Percentiles rank a stretch among this genome's conserved stretches.
Conservation (phyloP, 2,113 vertebrate genomes). For the Takifugu bimaculatus region DNA sequence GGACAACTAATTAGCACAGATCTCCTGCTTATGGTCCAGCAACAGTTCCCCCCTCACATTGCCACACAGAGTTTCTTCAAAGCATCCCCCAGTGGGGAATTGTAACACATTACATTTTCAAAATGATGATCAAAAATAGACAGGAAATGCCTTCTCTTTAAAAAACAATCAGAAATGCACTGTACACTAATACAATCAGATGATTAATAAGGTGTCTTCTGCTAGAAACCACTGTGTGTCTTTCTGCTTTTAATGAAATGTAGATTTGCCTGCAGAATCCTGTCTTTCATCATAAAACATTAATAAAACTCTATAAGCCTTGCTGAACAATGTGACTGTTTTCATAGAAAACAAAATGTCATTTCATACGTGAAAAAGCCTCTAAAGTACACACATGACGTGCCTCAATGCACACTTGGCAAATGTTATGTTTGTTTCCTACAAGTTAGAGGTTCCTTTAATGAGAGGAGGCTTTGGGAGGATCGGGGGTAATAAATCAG, state of each 20-base stretch:
- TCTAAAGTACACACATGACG: slow-evolving; percentile 31
- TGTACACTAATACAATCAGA: neutral
- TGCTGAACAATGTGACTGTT: slow-evolving; percentile 1
- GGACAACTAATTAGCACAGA: slow-evolving; percentile 50
- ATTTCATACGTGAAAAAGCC: slow-evolving; percentile 20
- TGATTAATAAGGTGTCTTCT: too few species aligned
- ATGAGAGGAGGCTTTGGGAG: slow-evolving; percentile 41
- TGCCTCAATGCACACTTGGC: slow-evolving; percentile 17
- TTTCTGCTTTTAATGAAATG: neutral
- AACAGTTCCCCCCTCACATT: neutral
- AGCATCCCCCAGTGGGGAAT: slow-evolving; percentile 8
- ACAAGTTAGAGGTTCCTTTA: slow-evolving; percentile 38
- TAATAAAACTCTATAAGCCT: too few species aligned
- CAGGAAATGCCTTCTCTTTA: neutral
- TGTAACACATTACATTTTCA: neutral
- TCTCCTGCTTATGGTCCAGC: slow-evolving; percentile 34
- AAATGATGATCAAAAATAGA: neutral
- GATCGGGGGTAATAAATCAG: slow-evolving; percentile 66
- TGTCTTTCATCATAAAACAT: too few species aligned
- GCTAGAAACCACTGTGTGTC: too few species aligned
- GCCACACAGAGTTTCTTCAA: slow-evolving; percentile 14
- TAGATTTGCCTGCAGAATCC: neutral
- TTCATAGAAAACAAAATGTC: neutral
- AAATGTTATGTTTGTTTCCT: slow-evolving; percentile 41
- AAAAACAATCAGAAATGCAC: too few species aligned